These are phyloP conservation scores for Anadara kagoshimensis DNA, from an alignment of 1,140 invertebrate species.

Conservation along the genomic window DNA sequence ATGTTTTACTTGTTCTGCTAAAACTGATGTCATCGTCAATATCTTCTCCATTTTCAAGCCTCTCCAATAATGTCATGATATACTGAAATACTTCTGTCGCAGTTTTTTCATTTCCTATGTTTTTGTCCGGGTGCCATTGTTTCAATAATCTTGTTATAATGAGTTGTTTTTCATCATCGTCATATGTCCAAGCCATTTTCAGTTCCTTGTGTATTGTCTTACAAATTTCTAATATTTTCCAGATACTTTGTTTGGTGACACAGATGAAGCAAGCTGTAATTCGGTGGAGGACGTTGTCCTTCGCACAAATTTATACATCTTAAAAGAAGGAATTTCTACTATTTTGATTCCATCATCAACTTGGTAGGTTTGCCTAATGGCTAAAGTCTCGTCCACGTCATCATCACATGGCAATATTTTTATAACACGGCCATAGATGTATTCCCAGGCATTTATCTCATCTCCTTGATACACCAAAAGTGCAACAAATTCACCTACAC, in stretches of 20 bases:
- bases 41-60: constrained; percentile 31
- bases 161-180: constrained; percentile 50
- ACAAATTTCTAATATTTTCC: constrained; percentile 2
- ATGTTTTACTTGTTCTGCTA: neutral
- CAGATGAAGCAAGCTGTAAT: neutral
- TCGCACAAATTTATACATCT: constrained; percentile 55
- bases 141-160: constrained; percentile 58
- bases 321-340: constrained; percentile 32
- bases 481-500: constrained; percentile 1
- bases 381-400: neutral
- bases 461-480: neutral
- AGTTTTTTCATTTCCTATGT: constrained; percentile 55
- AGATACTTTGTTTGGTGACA: too few relatives aligned
- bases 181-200: neutral
- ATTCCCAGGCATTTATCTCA: neutral
- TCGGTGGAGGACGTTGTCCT: neutral
- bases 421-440: neutral
- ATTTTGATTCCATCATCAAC: constrained; percentile 42
- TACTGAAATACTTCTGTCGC: constrained; percentile 54
- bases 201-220: constrained; percentile 41
- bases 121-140: constrained; percentile 70
- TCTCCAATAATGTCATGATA: constrained; percentile 29
- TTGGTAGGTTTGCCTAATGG: constrained; percentile 33
- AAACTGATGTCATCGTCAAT: constrained; percentile 1
- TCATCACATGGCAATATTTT: neutral